Evolutionary conservation across 2,888 invertebrate genomes (phyloP).

Genomic region (Chaetogeoica ovagalla): DNA sequence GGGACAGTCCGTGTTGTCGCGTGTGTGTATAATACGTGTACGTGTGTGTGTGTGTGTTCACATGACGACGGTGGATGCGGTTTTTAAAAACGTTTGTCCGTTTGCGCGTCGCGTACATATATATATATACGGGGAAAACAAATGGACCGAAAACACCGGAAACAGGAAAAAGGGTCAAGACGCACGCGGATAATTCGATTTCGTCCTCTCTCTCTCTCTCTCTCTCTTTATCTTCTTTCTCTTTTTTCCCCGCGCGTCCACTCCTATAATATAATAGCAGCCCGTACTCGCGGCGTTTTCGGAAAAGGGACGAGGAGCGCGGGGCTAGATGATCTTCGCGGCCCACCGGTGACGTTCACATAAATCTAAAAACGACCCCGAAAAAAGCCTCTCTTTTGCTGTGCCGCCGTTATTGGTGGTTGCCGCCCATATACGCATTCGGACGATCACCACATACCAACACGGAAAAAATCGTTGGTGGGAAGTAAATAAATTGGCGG

Average conservation of each 20-base stretch:
- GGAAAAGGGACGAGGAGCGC: neutral
- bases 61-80: neutral
- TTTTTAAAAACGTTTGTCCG: conserved; percentile 38
- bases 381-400: conserved; percentile 8
- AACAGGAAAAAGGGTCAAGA: conserved; percentile 50
- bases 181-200: conserved; percentile 41
- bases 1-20: conserved; percentile 5
- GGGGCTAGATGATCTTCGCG: neutral
- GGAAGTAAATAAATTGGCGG: too few species aligned
- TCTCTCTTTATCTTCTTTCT: neutral
- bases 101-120: neutral
- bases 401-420: neutral
- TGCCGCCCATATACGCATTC: neutral
- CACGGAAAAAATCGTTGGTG: neutral
- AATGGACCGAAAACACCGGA: conserved; percentile 48
- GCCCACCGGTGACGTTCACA: neutral
- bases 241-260: too few species aligned
- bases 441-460: neutral
- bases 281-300: too few species aligned
- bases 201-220: neutral
- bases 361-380: conserved; percentile 27
- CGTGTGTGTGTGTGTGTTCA: neutral
- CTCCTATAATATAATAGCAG: neutral
- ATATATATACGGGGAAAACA: conserved; percentile 37
- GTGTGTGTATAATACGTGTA: neutral